Percentiles rank a stretch among this genome's conserved stretches.
phyloP scores from a whole-genome alignment of 2,113 vertebrate genomes.

The Platysteira castanea region DNA sequence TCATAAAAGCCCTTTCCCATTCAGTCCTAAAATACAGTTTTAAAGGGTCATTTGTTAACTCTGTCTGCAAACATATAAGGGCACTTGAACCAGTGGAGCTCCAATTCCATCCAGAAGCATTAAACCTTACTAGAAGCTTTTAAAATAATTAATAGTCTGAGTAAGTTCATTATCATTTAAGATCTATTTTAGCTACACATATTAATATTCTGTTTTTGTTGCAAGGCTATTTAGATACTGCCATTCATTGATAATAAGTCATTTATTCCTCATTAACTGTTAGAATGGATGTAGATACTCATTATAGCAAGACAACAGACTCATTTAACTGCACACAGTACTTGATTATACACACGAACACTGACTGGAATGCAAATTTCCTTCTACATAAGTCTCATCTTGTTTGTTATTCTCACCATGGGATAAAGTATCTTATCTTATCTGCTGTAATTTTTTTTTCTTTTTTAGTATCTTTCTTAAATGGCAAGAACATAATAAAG shows the following conservation, averaged over 20 bases:
- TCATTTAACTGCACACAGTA: constrained; percentile 73
- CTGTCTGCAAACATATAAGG: not conserved
- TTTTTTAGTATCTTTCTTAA: not conserved
- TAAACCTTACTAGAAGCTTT: constrained; percentile 45
- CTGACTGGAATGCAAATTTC: constrained; percentile 71
- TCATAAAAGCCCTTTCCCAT: not conserved
- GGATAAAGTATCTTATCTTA: not conserved
- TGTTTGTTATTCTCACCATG: constrained; percentile 34
- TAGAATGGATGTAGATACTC: constrained; percentile 77
- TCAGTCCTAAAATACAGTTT: not conserved
- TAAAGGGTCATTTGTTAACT: not conserved
- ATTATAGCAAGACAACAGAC: constrained; percentile 77
- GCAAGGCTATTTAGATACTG: constrained; percentile 76
- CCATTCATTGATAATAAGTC: constrained; percentile 78
- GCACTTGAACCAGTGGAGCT: not conserved
- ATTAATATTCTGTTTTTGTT: constrained; percentile 80
- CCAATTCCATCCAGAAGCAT: constrained; percentile 24
- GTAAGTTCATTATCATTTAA: constrained; percentile 72
- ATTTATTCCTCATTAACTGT: constrained; percentile 81
- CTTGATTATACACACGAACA: constrained; percentile 62
- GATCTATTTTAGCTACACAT: constrained; percentile 72
- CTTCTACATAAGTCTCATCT: constrained; percentile 41
- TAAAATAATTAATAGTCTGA: constrained; percentile 74
- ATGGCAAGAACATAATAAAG: not conserved
- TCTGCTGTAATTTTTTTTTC: not conserved